Base-by-base conservation (phyloP, 2,888 invertebrate genomes). In the Hololepta plana region DNA sequence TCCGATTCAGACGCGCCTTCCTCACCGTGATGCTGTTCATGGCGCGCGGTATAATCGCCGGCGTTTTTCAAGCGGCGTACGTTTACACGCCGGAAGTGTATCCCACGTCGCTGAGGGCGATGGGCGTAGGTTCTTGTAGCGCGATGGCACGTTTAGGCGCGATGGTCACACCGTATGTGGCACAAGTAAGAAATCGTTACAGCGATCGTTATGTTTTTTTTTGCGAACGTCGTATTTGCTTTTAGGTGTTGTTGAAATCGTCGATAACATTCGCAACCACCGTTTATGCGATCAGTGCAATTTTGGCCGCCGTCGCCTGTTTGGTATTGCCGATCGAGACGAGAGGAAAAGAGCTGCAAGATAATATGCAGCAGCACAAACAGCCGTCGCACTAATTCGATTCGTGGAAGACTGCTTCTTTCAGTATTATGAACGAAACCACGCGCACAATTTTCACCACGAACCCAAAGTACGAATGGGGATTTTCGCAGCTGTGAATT, bases 81-180 rank as follows among this genome's bases (percentile, higher is more conserved):
- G 88, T 91, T 4, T 93, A 93, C 46, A 93, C 91, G 4, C 90
- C 91, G 4, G 91, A 91, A 67, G 82, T 88, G 3, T 91, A 90
- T 49, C 90, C 91, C 0, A 87, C 87, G 1, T 79, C 84, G 11
- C 55, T 90, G 24, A 57, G 90, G 29, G 79, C 90, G 2, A 72
- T 88, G 4, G 91, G 91, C 0, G 79, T 93, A n/a, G 90, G 90
- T 4, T 77, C 82, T 1, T 87, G 88, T 47, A 87, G 87, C 40
- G 80, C 82, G 1, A 79, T 88, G 60, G 90, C 90, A 0, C 58
- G 93, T 21, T 62, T 91, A 6, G 93, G 91, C 6, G 90, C 90
- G 12, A 90, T 93, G 80, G 58, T 84, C 9, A 91, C 91, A 1
- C 91, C 91, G 1, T 90, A 90, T 44, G 74, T 93, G 2, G 90